Evolutionary conservation across 2,113 vertebrate species (phyloP), one percentile per base, ranked within the genome.

Genomic region (Mandrillus leucophaeus): DNA sequence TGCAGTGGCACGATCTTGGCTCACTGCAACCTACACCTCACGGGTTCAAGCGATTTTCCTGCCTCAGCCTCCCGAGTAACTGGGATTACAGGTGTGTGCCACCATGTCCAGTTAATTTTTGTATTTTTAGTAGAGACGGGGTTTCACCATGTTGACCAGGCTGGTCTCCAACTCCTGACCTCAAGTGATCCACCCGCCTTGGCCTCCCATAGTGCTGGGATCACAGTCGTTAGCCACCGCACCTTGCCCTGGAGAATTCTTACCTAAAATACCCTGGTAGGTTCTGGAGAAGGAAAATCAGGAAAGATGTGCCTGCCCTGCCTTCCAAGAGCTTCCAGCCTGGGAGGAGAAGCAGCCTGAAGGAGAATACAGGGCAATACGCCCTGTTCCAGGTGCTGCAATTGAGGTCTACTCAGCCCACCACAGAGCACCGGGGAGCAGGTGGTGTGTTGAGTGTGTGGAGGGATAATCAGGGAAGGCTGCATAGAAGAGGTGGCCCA

Each of bases 401-500:
- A 6, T 8, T 52, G 43, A 52, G 25, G 27, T 86, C 73, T 17
- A 27, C 57, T 50, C 52, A 12, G 64, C 64, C 50, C 27, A 52
- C 38, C 32, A 11, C 1, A n/a, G 48, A 59, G n/a, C 94, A 68
- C 4, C 0, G 5, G 10, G 40, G 17, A 61, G 12, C 40, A 45
- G 12, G 64, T 23, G 43, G 52, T 79, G 35, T 75, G 57, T 38
- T 50, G 75, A 70, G 18, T 32, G 12, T 43, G 14, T n/a, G 64
- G 8, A 79, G 22, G 78, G 48, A 7, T 76, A 88, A 91, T 76
- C 66, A 55, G 12, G 86, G 27, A 85, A 93, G 32, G 66, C 64
- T 86, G 85, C 79, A 7, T 22, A 61, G 83, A 97, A 32, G 75
- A 94, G 66, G 84, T 43, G 43, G 35, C 45, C 85, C 48, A 27